A percentile compares a stretch with the other conserved stretches of the same genome.
phyloP scores from a whole-genome alignment of 2,888 invertebrate genomes.

The Neuroscelio doddi region DNA sequence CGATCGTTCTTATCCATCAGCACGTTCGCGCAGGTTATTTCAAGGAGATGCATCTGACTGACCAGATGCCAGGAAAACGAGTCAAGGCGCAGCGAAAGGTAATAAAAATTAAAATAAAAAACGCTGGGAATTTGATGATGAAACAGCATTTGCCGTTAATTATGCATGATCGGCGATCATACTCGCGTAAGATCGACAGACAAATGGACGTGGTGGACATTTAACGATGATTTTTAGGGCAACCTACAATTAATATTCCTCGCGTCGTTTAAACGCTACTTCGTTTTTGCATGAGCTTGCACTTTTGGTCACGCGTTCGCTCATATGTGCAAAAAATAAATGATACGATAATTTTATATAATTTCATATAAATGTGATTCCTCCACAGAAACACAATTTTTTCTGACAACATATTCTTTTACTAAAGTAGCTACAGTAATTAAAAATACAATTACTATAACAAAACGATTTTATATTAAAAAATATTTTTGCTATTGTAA shows the following conservation, averaged over 20 bases:
- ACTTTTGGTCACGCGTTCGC: conserved; percentile 21
- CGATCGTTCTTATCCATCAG: conserved; percentile 27
- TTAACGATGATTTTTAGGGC: conserved; percentile 41
- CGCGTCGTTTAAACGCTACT: conserved; percentile 37
- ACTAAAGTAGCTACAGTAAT: too few species aligned
- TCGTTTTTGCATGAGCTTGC: conserved; percentile 49
- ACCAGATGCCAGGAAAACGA: conserved; percentile 42
- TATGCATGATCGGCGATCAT: conserved; percentile 44
- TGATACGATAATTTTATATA: too few species aligned
- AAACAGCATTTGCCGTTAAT: conserved; percentile 38
- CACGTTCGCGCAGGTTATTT: conserved; percentile 38
- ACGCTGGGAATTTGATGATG: conserved; percentile 15
- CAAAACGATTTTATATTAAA: too few species aligned
- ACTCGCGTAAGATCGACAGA: conserved; percentile 33
- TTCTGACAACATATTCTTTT: too few species aligned
- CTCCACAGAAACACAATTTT: too few species aligned
- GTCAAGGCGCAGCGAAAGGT: conserved; percentile 20
- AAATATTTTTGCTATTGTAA: too few species aligned
- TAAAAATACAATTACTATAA: too few species aligned
- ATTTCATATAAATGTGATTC: too few species aligned
- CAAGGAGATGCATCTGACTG: conserved; percentile 37
- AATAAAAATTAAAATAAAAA: conserved; percentile 23
- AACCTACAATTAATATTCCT: conserved; percentile 55
- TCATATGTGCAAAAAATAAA: too few species aligned
- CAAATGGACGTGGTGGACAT: conserved; percentile 44